phyloP scores from a whole-genome alignment of 2,888 invertebrate species.

The Chrysolina haemoptera region DNA sequence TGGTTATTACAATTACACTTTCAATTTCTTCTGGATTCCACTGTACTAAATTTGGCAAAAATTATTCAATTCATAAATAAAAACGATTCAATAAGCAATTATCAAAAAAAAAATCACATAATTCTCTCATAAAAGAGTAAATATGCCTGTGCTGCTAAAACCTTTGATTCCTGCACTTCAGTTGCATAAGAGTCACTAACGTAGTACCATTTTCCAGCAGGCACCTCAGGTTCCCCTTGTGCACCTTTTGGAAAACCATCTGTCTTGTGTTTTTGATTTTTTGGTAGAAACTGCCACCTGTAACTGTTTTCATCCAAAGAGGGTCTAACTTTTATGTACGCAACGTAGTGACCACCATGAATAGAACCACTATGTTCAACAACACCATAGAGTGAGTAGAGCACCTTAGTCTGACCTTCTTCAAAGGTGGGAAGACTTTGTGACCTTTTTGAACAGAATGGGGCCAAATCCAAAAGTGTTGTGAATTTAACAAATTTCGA shows the following conservation, averaged over 20 bases:
- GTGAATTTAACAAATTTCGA: constrained; percentile 91
- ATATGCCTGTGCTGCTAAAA: constrained; percentile 92
- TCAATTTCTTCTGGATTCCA: constrained; percentile 23
- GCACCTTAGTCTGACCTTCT: constrained; percentile 69
- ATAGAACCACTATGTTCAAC: constrained; percentile 96
- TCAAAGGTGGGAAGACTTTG: constrained; percentile 73
- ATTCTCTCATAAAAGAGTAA: constrained; percentile 97
- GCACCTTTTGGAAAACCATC: constrained; percentile 69
- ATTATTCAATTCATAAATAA: constrained; percentile 34
- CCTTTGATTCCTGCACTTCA: constrained; percentile 85
- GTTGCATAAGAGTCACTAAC: constrained; percentile 92
- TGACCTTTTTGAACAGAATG: constrained; percentile 84
- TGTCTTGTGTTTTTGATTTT: constrained; percentile 63
- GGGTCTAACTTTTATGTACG: constrained; percentile 91
- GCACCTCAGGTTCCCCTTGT: constrained; percentile 68
- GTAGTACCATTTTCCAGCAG: constrained; percentile 91
- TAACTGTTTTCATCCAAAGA: constrained; percentile 76
- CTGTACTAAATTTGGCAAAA: constrained; percentile 20
- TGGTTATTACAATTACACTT: constrained; percentile 1
- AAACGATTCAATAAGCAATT: constrained; percentile 28
- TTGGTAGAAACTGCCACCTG: constrained; percentile 82
- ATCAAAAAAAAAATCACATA: constrained; percentile 71
- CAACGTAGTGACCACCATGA: constrained; percentile 93
- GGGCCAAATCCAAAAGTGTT: constrained; percentile 87
- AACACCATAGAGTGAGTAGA: constrained; percentile 94